Evolutionary conservation across 2,888 invertebrate genomes (phyloP), one percentile per base, ranked within the genome.

Genomic region (Globia sparganii): DNA sequence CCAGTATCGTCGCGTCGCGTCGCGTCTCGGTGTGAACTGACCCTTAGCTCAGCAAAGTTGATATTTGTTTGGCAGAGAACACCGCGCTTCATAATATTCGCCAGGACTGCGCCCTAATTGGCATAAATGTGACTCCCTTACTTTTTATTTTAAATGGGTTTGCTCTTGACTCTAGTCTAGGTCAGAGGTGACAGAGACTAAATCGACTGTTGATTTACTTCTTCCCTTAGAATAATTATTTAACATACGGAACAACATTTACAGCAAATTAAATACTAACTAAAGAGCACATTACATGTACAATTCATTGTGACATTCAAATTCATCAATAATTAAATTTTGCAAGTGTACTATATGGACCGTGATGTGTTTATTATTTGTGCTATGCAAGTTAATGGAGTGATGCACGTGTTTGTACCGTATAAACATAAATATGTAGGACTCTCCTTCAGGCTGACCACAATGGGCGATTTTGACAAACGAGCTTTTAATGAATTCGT

Each of bases 311-410:
- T 37, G 28, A 59, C 37, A 37, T 34, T 34, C 25, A 56, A 28
- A 31, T 21, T 18, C 11, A 49, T 6, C 8, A n/a, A n/a, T 31
- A 9, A n/a, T 11, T 28, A 21, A 40, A 72, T 21, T 34, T 53
- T 40, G 37, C 11, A 43, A 46, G 28, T 56, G n/a, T 28, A 28
- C 0, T n/a, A 0, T 21, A 37, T 2, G 43, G 25, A 58, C 21
- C 46, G 9, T 61, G 62, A 37, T 43, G 77, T 40, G 37, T 21
- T 5, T 61, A 58, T 61, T 56, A 21, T 25, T 34, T 15, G 74
- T 64, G 74, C 74, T 73, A 56, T 46, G 81, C 81, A 81, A 56
- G 5, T 37, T 77, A 18, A 28, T 70, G 71, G 2, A 18, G 37
- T 72, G 34, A 25, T 21, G 13, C 18, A n/a, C 8, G 34, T 65